Percentiles rank a stretch among this genome's conserved stretches.
phyloP scores from a whole-genome alignment of 2,888 invertebrate species.

The Hydraecia micacea region DNA sequence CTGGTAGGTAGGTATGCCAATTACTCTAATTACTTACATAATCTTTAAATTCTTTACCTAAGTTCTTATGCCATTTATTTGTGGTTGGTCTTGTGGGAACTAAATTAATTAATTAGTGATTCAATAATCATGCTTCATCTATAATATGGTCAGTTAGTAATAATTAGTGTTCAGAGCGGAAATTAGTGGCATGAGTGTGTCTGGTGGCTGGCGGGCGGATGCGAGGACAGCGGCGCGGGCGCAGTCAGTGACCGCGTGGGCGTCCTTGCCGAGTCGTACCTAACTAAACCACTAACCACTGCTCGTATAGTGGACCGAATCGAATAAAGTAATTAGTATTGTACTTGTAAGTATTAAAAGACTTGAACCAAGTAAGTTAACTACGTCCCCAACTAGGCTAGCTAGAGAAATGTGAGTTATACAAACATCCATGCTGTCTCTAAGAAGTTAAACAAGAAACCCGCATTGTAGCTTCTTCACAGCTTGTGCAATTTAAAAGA shows the following conservation, averaged over 20 bases:
- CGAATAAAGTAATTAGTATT: slow-evolving; percentile 6
- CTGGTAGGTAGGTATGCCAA: no score
- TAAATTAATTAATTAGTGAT: slow-evolving; percentile 1
- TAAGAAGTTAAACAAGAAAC: background rate
- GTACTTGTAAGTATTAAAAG: slow-evolving; percentile 6
- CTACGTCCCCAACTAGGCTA: background rate
- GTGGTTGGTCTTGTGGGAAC: background rate
- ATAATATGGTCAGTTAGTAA: slow-evolving; percentile 4
- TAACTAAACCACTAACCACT: slow-evolving; percentile 46
- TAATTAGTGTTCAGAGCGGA: slow-evolving; percentile 46
- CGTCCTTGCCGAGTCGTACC: slow-evolving; percentile 73
- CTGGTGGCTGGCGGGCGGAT: slow-evolving; percentile 45
- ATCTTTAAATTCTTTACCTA: background rate
- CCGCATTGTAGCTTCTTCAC: background rate
- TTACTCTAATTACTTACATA: no score
- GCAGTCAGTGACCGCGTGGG: slow-evolving; percentile 78
- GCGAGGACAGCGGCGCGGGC: slow-evolving; percentile 49
- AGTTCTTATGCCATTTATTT: background rate
- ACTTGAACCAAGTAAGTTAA: background rate
- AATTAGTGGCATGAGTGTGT: slow-evolving; percentile 43
- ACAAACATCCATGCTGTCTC: background rate
- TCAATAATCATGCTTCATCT: slow-evolving; percentile 1
- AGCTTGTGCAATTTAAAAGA: background rate
- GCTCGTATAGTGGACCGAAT: slow-evolving; percentile 7
- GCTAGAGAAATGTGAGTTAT: background rate